phyloP scores from a whole-genome alignment of 2,888 invertebrate species.

The Drosophila lacicola region DNA sequence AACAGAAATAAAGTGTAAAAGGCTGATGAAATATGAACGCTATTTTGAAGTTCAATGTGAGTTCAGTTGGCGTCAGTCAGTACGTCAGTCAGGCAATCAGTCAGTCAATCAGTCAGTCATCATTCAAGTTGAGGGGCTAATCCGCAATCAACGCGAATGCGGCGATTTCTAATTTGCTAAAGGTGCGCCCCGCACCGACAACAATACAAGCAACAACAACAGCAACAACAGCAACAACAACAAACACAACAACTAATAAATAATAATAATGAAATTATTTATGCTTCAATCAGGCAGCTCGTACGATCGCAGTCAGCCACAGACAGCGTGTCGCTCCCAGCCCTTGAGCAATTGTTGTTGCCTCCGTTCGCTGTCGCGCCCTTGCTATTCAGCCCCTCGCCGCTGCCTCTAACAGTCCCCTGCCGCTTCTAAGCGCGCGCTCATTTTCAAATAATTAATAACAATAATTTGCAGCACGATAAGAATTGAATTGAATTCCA shows the following conservation, averaged over 20 bases:
- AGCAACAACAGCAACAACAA: constrained; percentile 31
- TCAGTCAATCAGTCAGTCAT: constrained; percentile 60
- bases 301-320: constrained; percentile 52
- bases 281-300: constrained; percentile 63
- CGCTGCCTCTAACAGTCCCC: not conserved
- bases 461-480: constrained; percentile 82
- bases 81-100: constrained; percentile 15
- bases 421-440: constrained; percentile 7
- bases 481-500: constrained; percentile 82
- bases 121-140: constrained; percentile 69
- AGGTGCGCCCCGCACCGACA: constrained; percentile 61
- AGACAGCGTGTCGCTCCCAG: constrained; percentile 79
- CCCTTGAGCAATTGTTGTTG: constrained; percentile 70
- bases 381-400: not conserved
- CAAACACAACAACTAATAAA: constrained; percentile 56
- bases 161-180: constrained; percentile 73
- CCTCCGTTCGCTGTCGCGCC: not conserved
- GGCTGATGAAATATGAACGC: constrained; percentile 59
- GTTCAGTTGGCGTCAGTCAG: constrained; percentile 35
- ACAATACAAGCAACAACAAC: constrained; percentile 38
- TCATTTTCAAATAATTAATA: constrained; percentile 77
- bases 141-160: constrained; percentile 72
- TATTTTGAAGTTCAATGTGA: constrained; percentile 57
- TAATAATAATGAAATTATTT: constrained; percentile 74
- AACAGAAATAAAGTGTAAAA: constrained; percentile 27